Evolutionary conservation across 2,888 invertebrate genomes (phyloP), one percentile per base, ranked within the genome.

Genomic region (Tineola bisselliella): DNA sequence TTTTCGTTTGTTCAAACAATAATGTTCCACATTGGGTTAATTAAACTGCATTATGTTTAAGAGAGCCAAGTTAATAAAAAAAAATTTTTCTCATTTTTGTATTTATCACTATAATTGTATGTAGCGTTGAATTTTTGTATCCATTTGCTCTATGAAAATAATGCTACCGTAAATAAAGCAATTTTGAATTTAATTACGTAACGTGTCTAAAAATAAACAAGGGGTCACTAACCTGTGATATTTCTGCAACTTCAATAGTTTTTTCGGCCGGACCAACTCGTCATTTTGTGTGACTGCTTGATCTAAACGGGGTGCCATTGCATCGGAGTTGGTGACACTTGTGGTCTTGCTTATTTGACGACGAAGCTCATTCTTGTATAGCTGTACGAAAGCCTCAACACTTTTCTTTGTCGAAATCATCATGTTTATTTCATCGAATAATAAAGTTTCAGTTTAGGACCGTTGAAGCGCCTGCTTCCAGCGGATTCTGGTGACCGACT

Each of bases 301-400:
- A 64, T 87, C 87, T 59, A 88, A 76, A 61, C 88, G 79, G 0
- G 88, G 84, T 12, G 83, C 82, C 80, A 90, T 88, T 18, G 88
- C 87, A 69, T 90, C 90, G 60, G 89, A 90, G 71, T 90, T 90
- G 12, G 89, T 88, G 57, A 88, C 88, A 70, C 88, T 89, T 15
- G 89, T 88, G 0, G 90, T 90, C 76, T 89, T 90, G 75, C 89
- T 89, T 66, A 90, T 90, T 63, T 86, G 82, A 64, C 88, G 77
- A 67, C 84, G 79, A 61, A 87, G 69, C 67, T 87, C 87, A 68
- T 81, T 80, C 69, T 77, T 82, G 70, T 84, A 86, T 59, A 77
- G 70, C 66, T 81, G 79, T 61, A 84, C 66, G 62, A 84, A 68
- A 68, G 70, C 80, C 59, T 83, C 83, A 67, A 82, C 70, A 67